Evolutionary conservation across 2,113 vertebrate species (phyloP).

Genomic region (Hyperoodon ampullatus): DNA sequence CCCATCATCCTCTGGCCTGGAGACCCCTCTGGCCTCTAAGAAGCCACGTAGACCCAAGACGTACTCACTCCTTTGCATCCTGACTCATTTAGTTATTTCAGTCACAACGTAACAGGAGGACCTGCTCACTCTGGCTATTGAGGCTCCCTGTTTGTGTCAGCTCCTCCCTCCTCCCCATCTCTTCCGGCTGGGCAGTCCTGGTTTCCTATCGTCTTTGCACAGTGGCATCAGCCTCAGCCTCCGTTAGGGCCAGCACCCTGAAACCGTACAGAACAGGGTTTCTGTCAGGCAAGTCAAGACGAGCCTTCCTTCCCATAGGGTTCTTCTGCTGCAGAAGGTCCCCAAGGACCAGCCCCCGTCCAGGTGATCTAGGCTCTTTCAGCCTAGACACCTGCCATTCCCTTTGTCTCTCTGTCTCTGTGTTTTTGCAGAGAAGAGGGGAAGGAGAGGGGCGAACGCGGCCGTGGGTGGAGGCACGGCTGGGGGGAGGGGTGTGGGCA

Average conservation of each 20-base stretch:
- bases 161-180: background rate
- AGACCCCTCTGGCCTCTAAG: background rate
- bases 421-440: background rate
- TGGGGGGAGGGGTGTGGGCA: background rate
- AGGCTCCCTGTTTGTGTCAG: conserved; percentile 15
- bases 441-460: background rate
- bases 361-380: background rate
- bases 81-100: background rate
- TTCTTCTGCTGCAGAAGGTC: background rate
- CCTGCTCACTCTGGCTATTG: background rate
- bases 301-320: background rate
- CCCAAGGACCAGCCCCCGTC: background rate
- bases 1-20: background rate
- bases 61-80: background rate
- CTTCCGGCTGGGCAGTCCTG: background rate
- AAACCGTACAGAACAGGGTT: background rate
- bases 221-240: background rate
- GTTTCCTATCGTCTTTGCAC: background rate
- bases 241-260: background rate
- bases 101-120: background rate
- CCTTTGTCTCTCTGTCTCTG: background rate
- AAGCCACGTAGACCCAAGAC: background rate
- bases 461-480: background rate
- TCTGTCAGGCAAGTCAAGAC: background rate
- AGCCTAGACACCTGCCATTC: background rate